A percentile compares a stretch with the other conserved stretches of the same genome.
Evolutionary conservation across 2,797 vertebrate genomes (phyloP).

Genomic region (Neosilurus hyrtlii): DNA sequence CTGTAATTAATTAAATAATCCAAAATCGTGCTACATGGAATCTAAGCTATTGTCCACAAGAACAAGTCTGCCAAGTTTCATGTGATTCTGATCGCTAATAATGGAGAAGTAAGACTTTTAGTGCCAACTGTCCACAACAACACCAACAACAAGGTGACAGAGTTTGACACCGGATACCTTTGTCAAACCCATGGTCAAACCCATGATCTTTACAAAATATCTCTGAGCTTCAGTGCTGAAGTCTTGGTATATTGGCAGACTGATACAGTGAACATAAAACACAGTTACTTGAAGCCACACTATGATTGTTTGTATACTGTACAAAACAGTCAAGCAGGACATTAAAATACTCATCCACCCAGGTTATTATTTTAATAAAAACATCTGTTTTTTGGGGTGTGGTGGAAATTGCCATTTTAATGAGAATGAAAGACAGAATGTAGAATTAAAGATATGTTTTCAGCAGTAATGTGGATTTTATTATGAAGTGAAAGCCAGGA

Average conservation of each 20-base stretch:
- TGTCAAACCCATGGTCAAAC: background rate
- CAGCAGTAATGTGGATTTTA: background rate
- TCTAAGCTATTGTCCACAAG: too few relatives aligned
- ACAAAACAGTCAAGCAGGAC: background rate
- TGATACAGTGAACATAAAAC: background rate
- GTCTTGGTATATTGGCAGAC: background rate
- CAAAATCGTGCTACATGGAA: too few relatives aligned
- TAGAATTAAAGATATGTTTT: background rate
- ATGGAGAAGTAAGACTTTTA: too few relatives aligned
- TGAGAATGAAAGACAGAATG: background rate
- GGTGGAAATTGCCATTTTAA: background rate
- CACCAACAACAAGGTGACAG: too few relatives aligned
- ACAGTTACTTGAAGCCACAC: background rate
- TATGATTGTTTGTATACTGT: background rate
- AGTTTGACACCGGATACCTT: too few relatives aligned
- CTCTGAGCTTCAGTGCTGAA: background rate
- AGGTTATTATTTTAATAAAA: background rate
- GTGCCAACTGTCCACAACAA: too few relatives aligned
- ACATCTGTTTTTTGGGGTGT: background rate
- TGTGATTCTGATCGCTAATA: too few relatives aligned
- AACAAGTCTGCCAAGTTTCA: too few relatives aligned
- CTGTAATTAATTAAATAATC: background rate
- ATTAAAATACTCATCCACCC: background rate
- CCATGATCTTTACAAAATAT: background rate
- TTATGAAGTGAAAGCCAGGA: background rate